These are phyloP conservation scores for Heterotis niloticus DNA, from an alignment of 2,113 vertebrate genomes.

Conservation along the genomic window DNA sequence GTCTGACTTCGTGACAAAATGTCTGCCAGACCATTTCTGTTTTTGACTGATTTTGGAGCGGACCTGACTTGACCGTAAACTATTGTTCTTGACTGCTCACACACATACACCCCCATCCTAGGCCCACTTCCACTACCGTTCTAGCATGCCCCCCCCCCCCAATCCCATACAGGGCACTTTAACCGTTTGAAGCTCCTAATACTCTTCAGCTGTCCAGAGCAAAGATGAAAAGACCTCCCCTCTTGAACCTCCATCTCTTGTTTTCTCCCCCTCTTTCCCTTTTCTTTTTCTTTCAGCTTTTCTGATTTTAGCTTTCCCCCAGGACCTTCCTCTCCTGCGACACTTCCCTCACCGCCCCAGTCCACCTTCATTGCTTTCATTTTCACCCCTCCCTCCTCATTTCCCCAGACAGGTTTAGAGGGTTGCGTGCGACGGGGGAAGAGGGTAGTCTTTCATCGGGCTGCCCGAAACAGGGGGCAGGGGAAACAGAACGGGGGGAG, in stretches of 20 bases:
- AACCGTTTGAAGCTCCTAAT: slow-evolving; percentile 35
- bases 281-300: slow-evolving; percentile 10
- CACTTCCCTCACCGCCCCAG: slow-evolving; percentile 29
- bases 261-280: background rate
- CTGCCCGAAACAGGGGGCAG: slow-evolving; percentile 51
- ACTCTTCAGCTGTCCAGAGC: slow-evolving; percentile 35
- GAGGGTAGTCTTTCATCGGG: slow-evolving; percentile 58
- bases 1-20: background rate
- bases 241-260: background rate
- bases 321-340: slow-evolving; percentile 28
- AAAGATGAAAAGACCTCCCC: slow-evolving; percentile 26
- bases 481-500: slow-evolving; percentile 32
- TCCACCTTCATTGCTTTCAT: slow-evolving; percentile 29
- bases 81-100: background rate
- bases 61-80: slow-evolving; percentile 6
- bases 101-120: background rate
- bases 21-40: background rate
- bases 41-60: background rate
- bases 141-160: slow-evolving; percentile 14
- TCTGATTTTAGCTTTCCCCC: slow-evolving; percentile 19
- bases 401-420: slow-evolving; percentile 39
- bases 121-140: background rate
- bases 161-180: slow-evolving; percentile 22
- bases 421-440: slow-evolving; percentile 54
- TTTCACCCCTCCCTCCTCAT: slow-evolving; percentile 24